phyloP scores from a whole-genome alignment of 2,113 vertebrate species.

The Corythornis vintsioides region DNA sequence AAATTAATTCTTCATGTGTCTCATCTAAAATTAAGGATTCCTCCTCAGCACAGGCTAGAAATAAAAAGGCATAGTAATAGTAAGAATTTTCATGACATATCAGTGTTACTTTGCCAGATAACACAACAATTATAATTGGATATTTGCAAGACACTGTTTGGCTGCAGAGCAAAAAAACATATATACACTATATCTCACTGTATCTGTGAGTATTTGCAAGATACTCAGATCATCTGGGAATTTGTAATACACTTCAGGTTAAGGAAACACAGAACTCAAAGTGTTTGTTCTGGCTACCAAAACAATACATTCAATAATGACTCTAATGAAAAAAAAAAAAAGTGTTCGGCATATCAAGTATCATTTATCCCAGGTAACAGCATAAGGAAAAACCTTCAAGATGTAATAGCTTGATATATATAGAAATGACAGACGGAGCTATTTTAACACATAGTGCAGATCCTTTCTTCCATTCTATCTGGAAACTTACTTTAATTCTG shows the following conservation, averaged over 20 bases:
- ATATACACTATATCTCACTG: background rate
- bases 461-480: background rate
- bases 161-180: background rate
- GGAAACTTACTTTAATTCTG: background rate
- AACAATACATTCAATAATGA: background rate
- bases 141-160: conserved; percentile 11
- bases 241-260: background rate
- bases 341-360: background rate
- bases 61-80: background rate
- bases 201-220: background rate
- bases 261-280: conserved; percentile 9
- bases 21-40: conserved; percentile 6
- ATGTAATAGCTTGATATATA: background rate
- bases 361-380: background rate
- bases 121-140: background rate
- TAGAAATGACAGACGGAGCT: background rate
- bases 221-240: background rate
- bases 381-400: background rate
- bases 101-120: background rate
- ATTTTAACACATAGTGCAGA: background rate
- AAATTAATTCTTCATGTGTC: background rate
- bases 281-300: background rate
- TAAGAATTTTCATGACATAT: background rate
- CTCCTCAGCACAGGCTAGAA: background rate
- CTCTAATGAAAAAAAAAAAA: background rate